These are phyloP conservation scores for Gopherus evgoodei DNA, from an alignment of 2,113 vertebrate species.

Conservation along the genomic window DNA sequence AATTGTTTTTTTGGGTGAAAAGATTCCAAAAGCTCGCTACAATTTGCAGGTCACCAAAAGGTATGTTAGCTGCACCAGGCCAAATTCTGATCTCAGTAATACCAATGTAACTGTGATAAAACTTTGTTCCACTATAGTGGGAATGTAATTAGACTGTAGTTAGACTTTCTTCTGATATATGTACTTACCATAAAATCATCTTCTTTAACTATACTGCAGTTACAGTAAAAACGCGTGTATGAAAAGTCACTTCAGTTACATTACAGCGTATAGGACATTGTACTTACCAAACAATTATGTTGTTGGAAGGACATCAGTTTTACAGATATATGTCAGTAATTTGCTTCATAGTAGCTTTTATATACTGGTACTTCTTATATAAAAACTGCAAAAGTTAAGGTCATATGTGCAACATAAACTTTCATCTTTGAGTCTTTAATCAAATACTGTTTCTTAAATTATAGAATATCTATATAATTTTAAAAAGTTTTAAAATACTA, in stretches of 20 bases:
- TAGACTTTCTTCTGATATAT: not conserved
- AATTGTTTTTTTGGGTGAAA: not conserved
- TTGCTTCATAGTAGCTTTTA: not conserved
- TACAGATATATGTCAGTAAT: not conserved
- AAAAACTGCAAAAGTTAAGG: not conserved
- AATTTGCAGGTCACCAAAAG: not conserved
- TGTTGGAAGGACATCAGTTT: not conserved
- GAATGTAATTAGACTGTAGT: not conserved
- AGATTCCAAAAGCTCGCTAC: not conserved
- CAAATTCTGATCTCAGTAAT: not conserved
- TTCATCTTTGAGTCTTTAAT: not conserved
- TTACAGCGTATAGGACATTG: rapidly evolving
- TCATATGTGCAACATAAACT: not conserved
- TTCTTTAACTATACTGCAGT: not conserved
- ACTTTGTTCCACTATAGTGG: rapidly evolving
- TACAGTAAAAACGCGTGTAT: not conserved
- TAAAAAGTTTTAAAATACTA: not conserved
- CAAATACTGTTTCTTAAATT: not conserved
- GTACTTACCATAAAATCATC: not conserved
- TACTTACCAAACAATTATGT: not conserved
- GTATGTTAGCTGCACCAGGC: not conserved
- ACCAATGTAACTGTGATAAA: not conserved
- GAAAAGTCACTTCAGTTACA: not conserved
- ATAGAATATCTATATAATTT: not conserved
- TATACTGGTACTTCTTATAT: not conserved